Conservation (phyloP, 1,140 invertebrate genomes). For the Macrocentrus cingulum region DNA sequence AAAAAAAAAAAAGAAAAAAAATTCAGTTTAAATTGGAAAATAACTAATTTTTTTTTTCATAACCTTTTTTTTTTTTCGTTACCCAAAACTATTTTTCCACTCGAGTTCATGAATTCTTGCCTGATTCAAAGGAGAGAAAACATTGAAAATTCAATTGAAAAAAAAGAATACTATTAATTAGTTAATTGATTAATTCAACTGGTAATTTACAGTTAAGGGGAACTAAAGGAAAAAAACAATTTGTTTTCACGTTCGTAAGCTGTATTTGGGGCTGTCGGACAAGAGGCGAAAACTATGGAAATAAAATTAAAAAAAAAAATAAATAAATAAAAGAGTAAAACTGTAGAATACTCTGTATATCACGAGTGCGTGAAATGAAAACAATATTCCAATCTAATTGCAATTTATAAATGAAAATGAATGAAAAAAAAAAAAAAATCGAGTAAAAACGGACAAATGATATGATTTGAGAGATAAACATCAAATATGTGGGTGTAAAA, state of each 20-base stretch:
- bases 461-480: conserved; percentile 38
- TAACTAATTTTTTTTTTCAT: too few relatives aligned
- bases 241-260: too few relatives aligned
- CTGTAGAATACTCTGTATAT: conserved; percentile 21
- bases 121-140: too few relatives aligned
- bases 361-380: conserved; percentile 23
- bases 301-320: conserved; percentile 6
- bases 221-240: neutral
- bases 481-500: conserved; percentile 52
- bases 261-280: neutral
- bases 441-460: conserved; percentile 38
- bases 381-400: conserved; percentile 20
- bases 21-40: too few relatives aligned
- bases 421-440: conserved; percentile 34
- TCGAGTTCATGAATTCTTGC: too few relatives aligned
- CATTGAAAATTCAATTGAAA: too few relatives aligned
- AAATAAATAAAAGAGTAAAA: conserved; percentile 18
- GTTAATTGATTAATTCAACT: too few relatives aligned
- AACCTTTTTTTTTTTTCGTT: too few relatives aligned
- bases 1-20: too few relatives aligned
- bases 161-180: too few relatives aligned
- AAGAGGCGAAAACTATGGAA: conserved; percentile 10
- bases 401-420: conserved; percentile 22
- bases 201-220: neutral
- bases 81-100: too few relatives aligned